Evolutionary conservation across 1,140 invertebrate genomes (phyloP).

Genomic region (Pseudobourletiella spinata): DNA sequence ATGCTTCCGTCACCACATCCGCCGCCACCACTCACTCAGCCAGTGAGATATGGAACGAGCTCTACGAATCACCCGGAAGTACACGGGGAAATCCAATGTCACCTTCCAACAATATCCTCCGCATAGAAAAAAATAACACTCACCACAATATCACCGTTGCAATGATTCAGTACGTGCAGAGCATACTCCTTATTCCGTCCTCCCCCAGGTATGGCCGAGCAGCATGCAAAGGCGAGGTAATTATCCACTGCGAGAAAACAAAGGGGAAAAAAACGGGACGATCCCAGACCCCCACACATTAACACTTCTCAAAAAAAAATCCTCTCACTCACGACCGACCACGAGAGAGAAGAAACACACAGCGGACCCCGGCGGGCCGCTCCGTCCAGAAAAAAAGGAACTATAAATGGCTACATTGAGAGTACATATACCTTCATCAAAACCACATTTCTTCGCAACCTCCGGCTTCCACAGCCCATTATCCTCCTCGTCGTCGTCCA

Average conservation of each 20-base stretch:
- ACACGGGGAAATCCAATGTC: too few relatives aligned
- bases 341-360: too few relatives aligned
- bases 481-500: constrained; percentile 45
- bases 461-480: constrained; percentile 79
- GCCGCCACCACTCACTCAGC: too few relatives aligned
- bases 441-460: constrained; percentile 57
- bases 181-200: constrained; percentile 83
- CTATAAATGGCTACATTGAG: background rate
- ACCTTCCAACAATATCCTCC: too few relatives aligned
- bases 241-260: constrained; percentile 55
- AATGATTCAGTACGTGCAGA: constrained; percentile 77
- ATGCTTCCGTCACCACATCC: too few relatives aligned
- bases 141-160: constrained; percentile 77
- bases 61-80: too few relatives aligned
- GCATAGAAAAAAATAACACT: too few relatives aligned
- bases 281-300: too few relatives aligned
- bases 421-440: constrained; percentile 56
- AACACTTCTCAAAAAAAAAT: background rate
- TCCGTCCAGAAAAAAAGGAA: constrained; percentile 1
- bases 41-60: too few relatives aligned
- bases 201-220: constrained; percentile 71
- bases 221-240: constrained; percentile 87
- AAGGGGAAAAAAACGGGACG: too few relatives aligned
- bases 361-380: too few relatives aligned
- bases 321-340: too few relatives aligned